Evolutionary conservation across 2,888 invertebrate species (phyloP), one percentile per base, ranked within the genome.

Genomic region (Chaetoderma sp.): DNA sequence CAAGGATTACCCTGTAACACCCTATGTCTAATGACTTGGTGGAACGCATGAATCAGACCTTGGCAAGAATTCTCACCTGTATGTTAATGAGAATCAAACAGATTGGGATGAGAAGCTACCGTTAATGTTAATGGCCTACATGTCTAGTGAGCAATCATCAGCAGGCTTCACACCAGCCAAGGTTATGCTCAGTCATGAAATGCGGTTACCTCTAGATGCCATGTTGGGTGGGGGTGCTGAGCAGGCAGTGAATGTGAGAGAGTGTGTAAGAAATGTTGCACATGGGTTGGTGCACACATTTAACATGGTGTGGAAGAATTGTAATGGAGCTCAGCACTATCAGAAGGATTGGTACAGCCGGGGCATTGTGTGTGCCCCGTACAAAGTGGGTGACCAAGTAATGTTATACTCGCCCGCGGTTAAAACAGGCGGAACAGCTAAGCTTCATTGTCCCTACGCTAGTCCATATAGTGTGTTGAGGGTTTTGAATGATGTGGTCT

Each of bases 111-210:
- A 6, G 10, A 16, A 61, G 39, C 16, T 72, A 10, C 57, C 63
- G 30, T 45, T 68, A 4, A 36, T 71, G 0, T 62, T 70, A 63
- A 62, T 71, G 64, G 72, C 71, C 4, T 72, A 71, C 52, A 60
- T 67, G 36, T 69, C 71, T 10, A 52, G 68, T 16, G 23, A 62
- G 25, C 72, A 72, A 39, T 63, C 58, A 23, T 59, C 67, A 1
- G 70, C 69, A 10, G 59, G 60, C 4, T 47, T 56, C 3, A 64
- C 72, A 18, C 69, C 71, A 6, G 49, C 36, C 5, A 30, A 55
- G 25, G 56, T 73, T 57, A 61, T 66, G 21, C 55, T 70, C n/a
- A 70, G 71, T 16, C 45, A 68, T 55, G 57, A 63, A 32, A 56
- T 73, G 8, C n/a, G n/a, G n/a, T n/a, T n/a, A n/a, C n/a, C n/a